Conservation (phyloP, 2,888 invertebrate species). For the Microdon myrmicae region DNA sequence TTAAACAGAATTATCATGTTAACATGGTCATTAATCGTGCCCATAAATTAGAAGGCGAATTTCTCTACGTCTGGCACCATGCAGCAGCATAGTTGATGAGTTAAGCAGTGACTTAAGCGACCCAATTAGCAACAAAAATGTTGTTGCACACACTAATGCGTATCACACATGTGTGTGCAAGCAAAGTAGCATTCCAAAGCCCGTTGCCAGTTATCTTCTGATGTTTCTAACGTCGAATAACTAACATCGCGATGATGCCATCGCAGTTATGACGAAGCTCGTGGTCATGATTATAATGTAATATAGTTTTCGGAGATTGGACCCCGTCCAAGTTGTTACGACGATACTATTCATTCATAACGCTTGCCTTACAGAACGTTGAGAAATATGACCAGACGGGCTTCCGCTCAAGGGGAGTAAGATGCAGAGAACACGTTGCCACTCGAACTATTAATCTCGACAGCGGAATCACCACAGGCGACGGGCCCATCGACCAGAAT, state of each 20-base stretch:
- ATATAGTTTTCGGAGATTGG: conserved; percentile 9
- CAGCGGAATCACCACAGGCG: conserved; percentile 26
- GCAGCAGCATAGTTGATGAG: too few relatives aligned
- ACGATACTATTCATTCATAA: conserved; percentile 25
- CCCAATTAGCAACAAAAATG: conserved; percentile 35
- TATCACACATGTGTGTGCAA: conserved; percentile 1
- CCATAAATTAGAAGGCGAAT: conserved; percentile 38
- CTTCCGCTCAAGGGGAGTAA: too few relatives aligned
- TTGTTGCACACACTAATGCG: conserved; percentile 5
- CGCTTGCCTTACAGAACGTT: conserved; percentile 19
- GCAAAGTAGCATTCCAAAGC: conserved; percentile 4
- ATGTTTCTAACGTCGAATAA: conserved; percentile 27
- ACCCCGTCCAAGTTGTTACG: conserved; percentile 9
- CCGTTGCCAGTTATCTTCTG: too few relatives aligned
- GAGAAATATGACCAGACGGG: too few relatives aligned
- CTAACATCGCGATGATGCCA: conserved; percentile 25
- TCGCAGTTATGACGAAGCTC: background rate
- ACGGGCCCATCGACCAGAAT: conserved; percentile 41
- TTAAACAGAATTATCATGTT: conserved; percentile 30
- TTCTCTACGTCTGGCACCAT: too few relatives aligned
- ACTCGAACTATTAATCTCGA: conserved; percentile 29
- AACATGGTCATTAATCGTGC: conserved; percentile 33
- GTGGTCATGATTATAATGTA: background rate
- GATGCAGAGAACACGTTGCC: conserved; percentile 12
- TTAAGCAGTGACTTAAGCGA: conserved; percentile 39